Conservation (phyloP, 2,797 vertebrate genomes). For the Pangasius larnaudii region DNA sequence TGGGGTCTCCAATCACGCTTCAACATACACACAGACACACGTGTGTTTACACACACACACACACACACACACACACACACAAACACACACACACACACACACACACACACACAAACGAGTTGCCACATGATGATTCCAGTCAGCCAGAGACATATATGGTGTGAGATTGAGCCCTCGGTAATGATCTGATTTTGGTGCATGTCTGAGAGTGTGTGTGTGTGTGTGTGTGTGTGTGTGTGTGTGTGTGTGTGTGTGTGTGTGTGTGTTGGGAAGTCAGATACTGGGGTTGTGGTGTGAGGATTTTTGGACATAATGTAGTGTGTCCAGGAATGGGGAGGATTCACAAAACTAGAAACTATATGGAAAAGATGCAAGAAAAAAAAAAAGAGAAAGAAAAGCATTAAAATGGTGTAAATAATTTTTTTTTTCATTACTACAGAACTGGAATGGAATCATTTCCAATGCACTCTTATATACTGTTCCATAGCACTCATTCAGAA, state of each 20-base stretch:
- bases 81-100: slow-evolving; percentile 51
- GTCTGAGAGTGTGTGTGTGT: slow-evolving; percentile 44
- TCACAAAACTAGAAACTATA: slow-evolving; percentile 8
- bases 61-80: slow-evolving; percentile 43
- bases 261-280: not conserved
- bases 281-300: slow-evolving; percentile 2
- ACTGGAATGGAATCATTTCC: not conserved
- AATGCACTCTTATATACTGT: not conserved
- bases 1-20: slow-evolving; percentile 70
- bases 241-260: slow-evolving; percentile 9
- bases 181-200: slow-evolving; percentile 67
- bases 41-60: slow-evolving; percentile 46
- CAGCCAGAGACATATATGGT: slow-evolving; percentile 65
- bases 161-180: slow-evolving; percentile 72
- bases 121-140: slow-evolving; percentile 52
- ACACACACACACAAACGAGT: slow-evolving; percentile 50
- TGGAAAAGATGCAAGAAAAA: not conserved
- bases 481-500: not conserved
- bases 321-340: not conserved
- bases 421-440: not conserved
- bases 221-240: slow-evolving; percentile 53
- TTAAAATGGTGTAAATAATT: not conserved
- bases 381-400: not conserved
- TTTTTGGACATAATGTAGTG: not conserved
- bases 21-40: slow-evolving; percentile 25